Conservation (phyloP, 64 coral and sea anemone species). For the Platygyra sinensis region DNA sequence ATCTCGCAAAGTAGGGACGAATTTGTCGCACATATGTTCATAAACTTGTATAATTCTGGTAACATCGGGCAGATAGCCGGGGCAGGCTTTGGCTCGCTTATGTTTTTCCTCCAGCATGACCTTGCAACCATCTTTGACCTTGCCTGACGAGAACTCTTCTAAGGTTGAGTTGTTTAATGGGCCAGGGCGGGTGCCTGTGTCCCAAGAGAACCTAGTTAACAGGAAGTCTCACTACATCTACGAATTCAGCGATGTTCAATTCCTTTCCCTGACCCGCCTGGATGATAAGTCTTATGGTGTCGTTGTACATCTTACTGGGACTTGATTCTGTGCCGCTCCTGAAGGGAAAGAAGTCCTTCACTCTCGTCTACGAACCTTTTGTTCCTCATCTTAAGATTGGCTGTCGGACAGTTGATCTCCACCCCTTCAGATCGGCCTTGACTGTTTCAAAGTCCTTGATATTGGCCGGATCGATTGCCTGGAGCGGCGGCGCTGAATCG, state of each 20-base stretch:
- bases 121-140: no score
- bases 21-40: no score
- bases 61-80: no score
- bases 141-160: no score
- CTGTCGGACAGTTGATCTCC: neutral
- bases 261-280: neutral
- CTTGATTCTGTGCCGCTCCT: neutral
- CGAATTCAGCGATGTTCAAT: neutral
- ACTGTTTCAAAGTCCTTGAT: neutral
- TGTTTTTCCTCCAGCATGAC: no score
- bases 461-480: neutral
- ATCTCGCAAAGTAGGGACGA: no score
- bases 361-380: neutral
- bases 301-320: neutral
- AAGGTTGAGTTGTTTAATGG: neutral
- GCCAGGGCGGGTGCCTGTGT: neutral
- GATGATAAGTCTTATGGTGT: neutral
- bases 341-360: neutral
- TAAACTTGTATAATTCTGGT: no score
- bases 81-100: no score
- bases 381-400: neutral
- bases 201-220: neutral
- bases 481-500: no score
- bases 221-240: neutral
- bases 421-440: neutral